Conservation (phyloP, 2,113 vertebrate genomes). For the Paratilapia polleni region DNA sequence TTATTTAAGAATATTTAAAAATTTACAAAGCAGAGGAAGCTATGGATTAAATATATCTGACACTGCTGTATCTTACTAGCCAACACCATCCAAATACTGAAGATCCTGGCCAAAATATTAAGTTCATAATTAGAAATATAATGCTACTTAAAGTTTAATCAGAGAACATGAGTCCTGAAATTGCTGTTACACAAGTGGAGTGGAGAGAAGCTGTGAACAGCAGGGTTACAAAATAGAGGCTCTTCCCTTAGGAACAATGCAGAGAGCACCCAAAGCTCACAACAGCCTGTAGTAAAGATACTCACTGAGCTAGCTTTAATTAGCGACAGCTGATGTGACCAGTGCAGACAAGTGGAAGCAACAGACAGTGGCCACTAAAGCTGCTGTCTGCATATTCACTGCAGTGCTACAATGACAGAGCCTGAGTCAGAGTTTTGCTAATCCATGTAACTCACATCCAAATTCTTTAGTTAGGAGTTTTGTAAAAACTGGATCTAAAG, state of each 20-base stretch:
- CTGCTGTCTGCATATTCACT: background rate
- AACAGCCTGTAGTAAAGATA: background rate
- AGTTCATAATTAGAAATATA: background rate
- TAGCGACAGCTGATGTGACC: background rate
- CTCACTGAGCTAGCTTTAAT: background rate
- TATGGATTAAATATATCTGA: background rate
- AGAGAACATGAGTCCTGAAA: background rate
- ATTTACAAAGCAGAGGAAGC: background rate
- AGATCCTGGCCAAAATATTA: background rate
- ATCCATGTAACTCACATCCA: background rate
- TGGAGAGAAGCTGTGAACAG: background rate
- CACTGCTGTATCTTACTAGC: background rate
- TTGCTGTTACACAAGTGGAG: background rate
- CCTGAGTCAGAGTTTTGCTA: background rate
- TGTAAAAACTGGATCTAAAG: background rate
- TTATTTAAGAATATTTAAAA: background rate
- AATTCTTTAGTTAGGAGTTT: background rate
- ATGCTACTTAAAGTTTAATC: background rate
- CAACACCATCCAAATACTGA: background rate
- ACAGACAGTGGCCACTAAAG: background rate
- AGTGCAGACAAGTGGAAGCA: conserved; percentile 2
- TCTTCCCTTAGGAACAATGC: background rate
- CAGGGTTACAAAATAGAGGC: background rate
- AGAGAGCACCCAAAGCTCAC: background rate
- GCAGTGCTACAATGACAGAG: background rate